Base-by-base conservation (phyloP, 1,140 invertebrate genomes). In the roundworm (Caenorhabditis elegans) region DNA sequence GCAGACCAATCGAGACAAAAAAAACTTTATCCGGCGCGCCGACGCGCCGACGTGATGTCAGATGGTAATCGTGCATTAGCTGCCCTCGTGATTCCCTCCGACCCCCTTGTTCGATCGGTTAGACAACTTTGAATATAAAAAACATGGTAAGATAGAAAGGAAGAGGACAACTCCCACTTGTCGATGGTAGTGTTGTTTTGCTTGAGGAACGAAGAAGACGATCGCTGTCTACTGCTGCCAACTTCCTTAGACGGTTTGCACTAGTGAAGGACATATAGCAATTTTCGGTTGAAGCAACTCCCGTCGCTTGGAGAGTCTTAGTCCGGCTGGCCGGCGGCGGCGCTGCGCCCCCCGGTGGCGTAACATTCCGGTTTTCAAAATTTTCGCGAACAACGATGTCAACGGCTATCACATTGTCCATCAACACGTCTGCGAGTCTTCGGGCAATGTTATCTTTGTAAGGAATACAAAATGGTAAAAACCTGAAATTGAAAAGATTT, bases 331-430 rank as follows among this genome's bases (percentile, higher is more conserved):
- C 60, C 60, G 34, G 34, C 10, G 34, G 34, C 10, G 5, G 34
- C 17, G 51, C 51, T 3, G 13, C 51, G 10, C 60, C n/a, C n/a
- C n/a, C n/a, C 60, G 60, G 60, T 70, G 60, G 60, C 60, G 60
- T 70, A 70, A 70, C n/a, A 70, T 70, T 70, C 60, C 60, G 60
- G 60, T 70, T 70, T 70, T 70, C 60, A 70, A 70, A 34, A 34
- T 60, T 70, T 70, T 70, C 60, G 60, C 34, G 60, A 70, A 70
- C 60, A 70, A 70, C 60, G 60, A 70, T 70, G 60, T 70, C 60
- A 70, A 70, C 60, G 60, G 60, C 34, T 70, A 70, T 70, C 60
- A 70, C 60, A 70, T 70, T 70, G 60, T 70, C 60, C 60, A 70
- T 70, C 60, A 70, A 70, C 60, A 70, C 60, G 60, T 70, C 60